Evolutionary conservation across 1,140 invertebrate genomes (phyloP).

Genomic region (Paraescarpia echinospica): DNA sequence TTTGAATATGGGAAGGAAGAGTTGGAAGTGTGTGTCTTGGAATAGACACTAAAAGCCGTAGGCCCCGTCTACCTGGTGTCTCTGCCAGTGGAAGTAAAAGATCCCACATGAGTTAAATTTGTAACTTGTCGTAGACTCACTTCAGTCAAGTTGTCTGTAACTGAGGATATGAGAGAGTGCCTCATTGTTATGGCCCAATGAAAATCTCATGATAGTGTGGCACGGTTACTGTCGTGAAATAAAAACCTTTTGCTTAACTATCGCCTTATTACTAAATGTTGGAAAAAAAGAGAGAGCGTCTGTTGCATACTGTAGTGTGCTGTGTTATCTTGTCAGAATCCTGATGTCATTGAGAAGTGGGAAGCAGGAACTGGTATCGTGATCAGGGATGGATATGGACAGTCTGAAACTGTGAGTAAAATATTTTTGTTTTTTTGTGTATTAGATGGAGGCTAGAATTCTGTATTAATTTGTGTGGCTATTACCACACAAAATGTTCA

Average conservation of each 20-base stretch:
- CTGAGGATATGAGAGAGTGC: too few relatives aligned
- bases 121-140: too few relatives aligned
- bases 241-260: neutral
- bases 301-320: neutral
- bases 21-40: too few relatives aligned
- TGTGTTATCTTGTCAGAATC: constrained; percentile 42
- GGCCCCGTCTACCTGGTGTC: neutral
- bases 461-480: too few relatives aligned
- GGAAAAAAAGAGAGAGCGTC: neutral
- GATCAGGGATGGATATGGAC: constrained; percentile 61
- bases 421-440: neutral
- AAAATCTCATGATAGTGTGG: too few relatives aligned
- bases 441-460: too few relatives aligned
- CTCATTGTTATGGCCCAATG: too few relatives aligned
- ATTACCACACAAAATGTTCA: too few relatives aligned
- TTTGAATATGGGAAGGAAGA: neutral
- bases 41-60: too few relatives aligned
- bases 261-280: neutral
- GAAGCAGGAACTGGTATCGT: constrained; percentile 49
- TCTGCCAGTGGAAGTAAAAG: neutral
- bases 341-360: constrained; percentile 59
- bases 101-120: too few relatives aligned
- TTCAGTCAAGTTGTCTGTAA: too few relatives aligned
- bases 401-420: constrained; percentile 59
- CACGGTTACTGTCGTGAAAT: neutral